Percentiles rank a stretch among this genome's conserved stretches.
Conservation (phyloP, 1,140 invertebrate genomes). For the Drosophila kurseongensis region DNA sequence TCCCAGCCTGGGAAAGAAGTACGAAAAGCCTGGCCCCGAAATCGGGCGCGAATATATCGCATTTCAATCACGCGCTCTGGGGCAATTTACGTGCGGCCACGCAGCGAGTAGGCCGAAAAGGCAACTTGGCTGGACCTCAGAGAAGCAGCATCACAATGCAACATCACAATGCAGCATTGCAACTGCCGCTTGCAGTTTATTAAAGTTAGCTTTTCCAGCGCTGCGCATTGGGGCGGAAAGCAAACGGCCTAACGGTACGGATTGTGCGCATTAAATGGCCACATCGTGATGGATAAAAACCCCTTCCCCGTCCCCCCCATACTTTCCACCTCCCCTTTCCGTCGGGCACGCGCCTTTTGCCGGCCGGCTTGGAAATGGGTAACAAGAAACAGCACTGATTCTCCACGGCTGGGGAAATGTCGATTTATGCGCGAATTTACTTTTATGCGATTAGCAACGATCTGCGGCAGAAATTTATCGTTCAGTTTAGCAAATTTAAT, state of each 20-base stretch:
- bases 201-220: constrained; percentile 55
- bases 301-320: neutral
- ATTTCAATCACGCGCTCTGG: constrained; percentile 78
- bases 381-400: constrained; percentile 18
- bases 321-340: neutral
- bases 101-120: constrained; percentile 30
- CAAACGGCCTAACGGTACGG: constrained; percentile 74
- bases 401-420: constrained; percentile 37
- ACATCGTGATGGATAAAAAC: constrained; percentile 73
- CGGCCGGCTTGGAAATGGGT: constrained; percentile 50
- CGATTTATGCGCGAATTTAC: constrained; percentile 83
- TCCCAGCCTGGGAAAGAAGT: constrained; percentile 59
- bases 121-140: constrained; percentile 34
- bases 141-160: constrained; percentile 28
- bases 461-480: constrained; percentile 76
- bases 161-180: constrained; percentile 32
- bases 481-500: constrained; percentile 82
- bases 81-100: constrained; percentile 71
- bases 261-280: constrained; percentile 77
- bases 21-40: constrained; percentile 56
- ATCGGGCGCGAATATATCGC: constrained; percentile 83
- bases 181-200: constrained; percentile 73
- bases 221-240: constrained; percentile 75
- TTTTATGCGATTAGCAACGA: constrained; percentile 82
- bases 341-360: constrained; percentile 62